A percentile compares a stretch with the other conserved stretches of the same genome.
Conservation (phyloP, 2,888 invertebrate species). For the Pemphredon lugubris region DNA sequence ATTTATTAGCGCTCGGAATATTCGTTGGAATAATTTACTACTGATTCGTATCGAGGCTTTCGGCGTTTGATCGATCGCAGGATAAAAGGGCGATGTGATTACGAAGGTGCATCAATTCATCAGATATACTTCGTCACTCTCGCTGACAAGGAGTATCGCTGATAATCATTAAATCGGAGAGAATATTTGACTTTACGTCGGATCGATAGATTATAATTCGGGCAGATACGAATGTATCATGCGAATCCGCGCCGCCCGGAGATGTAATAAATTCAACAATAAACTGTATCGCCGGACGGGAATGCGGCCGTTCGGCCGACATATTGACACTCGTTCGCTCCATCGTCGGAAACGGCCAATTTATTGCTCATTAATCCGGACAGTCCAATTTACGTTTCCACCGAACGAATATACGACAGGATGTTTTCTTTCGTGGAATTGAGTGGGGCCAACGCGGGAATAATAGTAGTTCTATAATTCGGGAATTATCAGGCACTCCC, state of each 20-base stretch:
- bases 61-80: no score
- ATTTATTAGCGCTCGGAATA: no score
- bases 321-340: conserved; percentile 52
- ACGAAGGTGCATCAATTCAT: no score
- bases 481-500: conserved; percentile 29
- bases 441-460: conserved; percentile 11
- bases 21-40: no score
- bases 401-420: conserved; percentile 45
- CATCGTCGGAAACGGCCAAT: conserved; percentile 47
- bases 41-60: no score
- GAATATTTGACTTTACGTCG: conserved; percentile 45
- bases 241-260: conserved; percentile 29
- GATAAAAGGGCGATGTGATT: no score
- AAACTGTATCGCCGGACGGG: conserved; percentile 46
- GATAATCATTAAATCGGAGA: conserved; percentile 37
- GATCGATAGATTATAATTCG: conserved; percentile 56
- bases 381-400: conserved; percentile 43
- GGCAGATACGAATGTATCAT: conserved; percentile 38
- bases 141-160: conserved; percentile 17
- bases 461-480: conserved; percentile 39
- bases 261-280: conserved; percentile 58
- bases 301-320: conserved; percentile 46
- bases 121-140: not conserved
- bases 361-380: conserved; percentile 57
- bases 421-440: conserved; percentile 47